Conservation (phyloP, 1,140 invertebrate genomes). For the Heliconius hewitsoni region DNA sequence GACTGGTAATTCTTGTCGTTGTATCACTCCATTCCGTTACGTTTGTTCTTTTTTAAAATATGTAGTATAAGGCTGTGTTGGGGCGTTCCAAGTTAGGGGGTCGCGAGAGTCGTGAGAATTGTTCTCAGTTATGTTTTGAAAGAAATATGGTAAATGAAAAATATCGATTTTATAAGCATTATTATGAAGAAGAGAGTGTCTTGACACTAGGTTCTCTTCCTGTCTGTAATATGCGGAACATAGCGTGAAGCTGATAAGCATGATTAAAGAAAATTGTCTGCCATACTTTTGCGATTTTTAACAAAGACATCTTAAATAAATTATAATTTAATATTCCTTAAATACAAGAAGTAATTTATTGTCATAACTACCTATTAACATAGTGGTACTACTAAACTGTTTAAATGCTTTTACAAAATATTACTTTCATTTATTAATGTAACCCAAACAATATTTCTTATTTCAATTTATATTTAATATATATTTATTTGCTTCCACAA, state of each 20-base stretch:
- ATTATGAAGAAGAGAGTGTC: not conserved
- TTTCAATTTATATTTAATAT: no score
- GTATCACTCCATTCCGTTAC: slow-evolving; percentile 49
- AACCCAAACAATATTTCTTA: no score
- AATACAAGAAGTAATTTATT: no score
- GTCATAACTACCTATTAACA: no score
- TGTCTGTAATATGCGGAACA: no score
- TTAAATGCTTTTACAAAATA: no score
- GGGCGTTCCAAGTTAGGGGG: slow-evolving; percentile 47
- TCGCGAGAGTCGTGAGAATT: slow-evolving; percentile 73
- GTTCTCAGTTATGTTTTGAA: slow-evolving; percentile 33
- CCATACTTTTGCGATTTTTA: not conserved
- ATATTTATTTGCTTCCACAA: no score
- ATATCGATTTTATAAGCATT: not conserved
- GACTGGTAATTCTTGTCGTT: slow-evolving; percentile 74
- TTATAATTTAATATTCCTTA: no score
- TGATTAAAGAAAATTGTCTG: not conserved
- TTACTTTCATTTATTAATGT: no score
- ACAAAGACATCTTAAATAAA: slow-evolving; percentile 46
- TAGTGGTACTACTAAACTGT: no score
- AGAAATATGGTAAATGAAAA: not conserved
- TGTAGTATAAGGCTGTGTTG: slow-evolving; percentile 45
- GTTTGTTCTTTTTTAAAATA: slow-evolving; percentile 53
- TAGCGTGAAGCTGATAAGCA: not conserved
- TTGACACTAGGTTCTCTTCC: no score